Percentiles rank a stretch among this genome's conserved stretches.
phyloP scores from a whole-genome alignment of 2,888 invertebrate genomes.

The Sarcophaga caerulescens region DNA sequence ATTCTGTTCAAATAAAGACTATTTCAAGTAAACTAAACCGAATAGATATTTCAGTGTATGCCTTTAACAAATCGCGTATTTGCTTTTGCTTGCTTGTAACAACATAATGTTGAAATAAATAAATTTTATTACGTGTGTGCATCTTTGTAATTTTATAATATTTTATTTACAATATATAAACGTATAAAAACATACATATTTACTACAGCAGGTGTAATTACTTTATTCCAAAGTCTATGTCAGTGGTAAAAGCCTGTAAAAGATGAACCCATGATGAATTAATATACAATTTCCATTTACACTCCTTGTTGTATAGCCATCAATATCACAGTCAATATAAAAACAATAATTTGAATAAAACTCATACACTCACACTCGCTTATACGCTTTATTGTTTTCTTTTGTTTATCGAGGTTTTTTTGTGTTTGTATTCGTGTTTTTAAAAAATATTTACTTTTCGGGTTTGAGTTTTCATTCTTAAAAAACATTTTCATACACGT shows the following conservation, averaged over 20 bases:
- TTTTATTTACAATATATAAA: too few relatives aligned
- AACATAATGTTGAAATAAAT: too few relatives aligned
- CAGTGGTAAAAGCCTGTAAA: too few relatives aligned
- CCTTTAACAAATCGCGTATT: too few relatives aligned
- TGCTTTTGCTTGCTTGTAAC: too few relatives aligned
- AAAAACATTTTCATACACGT: background rate
- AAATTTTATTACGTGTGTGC: too few relatives aligned
- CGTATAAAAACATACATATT: too few relatives aligned
- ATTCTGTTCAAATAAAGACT: too few relatives aligned
- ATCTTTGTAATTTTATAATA: too few relatives aligned
- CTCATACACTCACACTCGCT: background rate
- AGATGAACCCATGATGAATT: background rate
- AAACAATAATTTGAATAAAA: constrained; percentile 33
- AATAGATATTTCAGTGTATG: too few relatives aligned
- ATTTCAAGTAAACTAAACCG: too few relatives aligned
- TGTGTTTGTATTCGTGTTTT: constrained; percentile 23
- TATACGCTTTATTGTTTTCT: constrained; percentile 4
- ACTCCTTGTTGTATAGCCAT: background rate
- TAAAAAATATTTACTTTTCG: constrained; percentile 46
- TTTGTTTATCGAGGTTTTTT: constrained; percentile 41
- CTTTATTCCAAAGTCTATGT: too few relatives aligned
- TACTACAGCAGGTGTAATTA: constrained; percentile 9
- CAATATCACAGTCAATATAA: constrained; percentile 48
- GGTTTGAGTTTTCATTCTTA: constrained; percentile 27
- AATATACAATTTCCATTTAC: constrained; percentile 32